Evolutionary conservation across 2,888 invertebrate genomes (phyloP).

Genomic region (Hirtodrosophila duncani): DNA sequence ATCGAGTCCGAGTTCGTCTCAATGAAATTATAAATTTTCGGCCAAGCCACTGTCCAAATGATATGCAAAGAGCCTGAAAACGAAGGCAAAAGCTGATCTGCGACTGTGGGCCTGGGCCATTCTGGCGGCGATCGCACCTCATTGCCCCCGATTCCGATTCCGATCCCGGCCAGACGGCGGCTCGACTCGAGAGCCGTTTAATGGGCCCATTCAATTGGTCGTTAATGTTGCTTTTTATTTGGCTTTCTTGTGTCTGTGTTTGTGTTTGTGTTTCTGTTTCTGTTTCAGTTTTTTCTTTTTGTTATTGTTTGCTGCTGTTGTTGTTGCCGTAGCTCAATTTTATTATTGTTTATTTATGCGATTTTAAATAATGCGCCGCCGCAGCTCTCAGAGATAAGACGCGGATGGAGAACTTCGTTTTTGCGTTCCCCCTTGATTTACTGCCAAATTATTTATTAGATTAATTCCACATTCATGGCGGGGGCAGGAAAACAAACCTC

Average conservation of each 20-base stretch:
- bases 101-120: constrained; percentile 21
- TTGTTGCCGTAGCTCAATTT: constrained; percentile 69
- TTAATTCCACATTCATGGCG: constrained; percentile 4
- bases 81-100: constrained; percentile 36
- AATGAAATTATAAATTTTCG: constrained; percentile 72
- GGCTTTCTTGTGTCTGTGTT: constrained; percentile 45
- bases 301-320: constrained; percentile 36
- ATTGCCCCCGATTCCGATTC: constrained; percentile 26
- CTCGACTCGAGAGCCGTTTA: constrained; percentile 54
- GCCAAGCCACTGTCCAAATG: constrained; percentile 35
- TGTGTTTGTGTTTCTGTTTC: constrained; percentile 23
- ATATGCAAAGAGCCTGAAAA: constrained; percentile 63
- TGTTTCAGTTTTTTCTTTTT: constrained; percentile 28
- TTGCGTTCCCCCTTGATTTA: constrained; percentile 53
- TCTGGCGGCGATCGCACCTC: constrained; percentile 43
- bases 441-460: constrained; percentile 59
- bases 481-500: no score
- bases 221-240: constrained; percentile 76
- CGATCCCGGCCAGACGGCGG: constrained; percentile 44
- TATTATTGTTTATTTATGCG: constrained; percentile 73
- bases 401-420: constrained; percentile 41
- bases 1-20: constrained; percentile 30
- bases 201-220: constrained; percentile 75
- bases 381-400: constrained; percentile 63
- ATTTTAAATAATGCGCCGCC: constrained; percentile 68